These are phyloP conservation scores for Diaprepes abbreviatus DNA, from an alignment of 2,888 invertebrate species.

Conservation along the genomic window DNA sequence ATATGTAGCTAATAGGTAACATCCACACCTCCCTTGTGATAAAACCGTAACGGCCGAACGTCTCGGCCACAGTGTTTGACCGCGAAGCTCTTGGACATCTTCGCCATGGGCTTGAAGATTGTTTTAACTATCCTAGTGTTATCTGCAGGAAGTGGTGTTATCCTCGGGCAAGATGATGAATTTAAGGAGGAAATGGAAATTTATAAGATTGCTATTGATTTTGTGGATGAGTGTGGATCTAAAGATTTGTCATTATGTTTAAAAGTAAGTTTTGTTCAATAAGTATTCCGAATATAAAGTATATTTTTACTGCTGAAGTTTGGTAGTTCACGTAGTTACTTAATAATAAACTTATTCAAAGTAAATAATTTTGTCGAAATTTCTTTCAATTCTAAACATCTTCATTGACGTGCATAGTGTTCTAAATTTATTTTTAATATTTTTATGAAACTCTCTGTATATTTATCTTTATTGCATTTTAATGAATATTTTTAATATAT, in stretches of 20 bases:
- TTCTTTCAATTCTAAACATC: no score
- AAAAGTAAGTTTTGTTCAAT: constrained; percentile 72
- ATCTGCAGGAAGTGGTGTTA: constrained; percentile 7
- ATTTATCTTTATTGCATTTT: no score
- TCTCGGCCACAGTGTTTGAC: constrained; percentile 32
- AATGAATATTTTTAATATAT: no score
- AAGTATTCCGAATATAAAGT: no score
- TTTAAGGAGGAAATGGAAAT: constrained; percentile 71
- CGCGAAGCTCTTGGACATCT: constrained; percentile 37
- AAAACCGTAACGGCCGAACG: constrained; percentile 38
- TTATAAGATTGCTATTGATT: constrained; percentile 76
- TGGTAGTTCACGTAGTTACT: no score
- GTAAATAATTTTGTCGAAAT: no score
- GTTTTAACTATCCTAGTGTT: constrained; percentile 35
- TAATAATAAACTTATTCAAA: no score
- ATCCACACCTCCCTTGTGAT: constrained; percentile 36
- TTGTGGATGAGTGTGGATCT: constrained; percentile 79
- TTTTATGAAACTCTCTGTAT: no score
- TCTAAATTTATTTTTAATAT: no score
- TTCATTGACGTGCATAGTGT: no score
- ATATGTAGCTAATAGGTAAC: constrained; percentile 31
- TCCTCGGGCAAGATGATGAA: constrained; percentile 54
- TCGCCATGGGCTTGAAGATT: constrained; percentile 40
- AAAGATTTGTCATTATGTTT: constrained; percentile 79
- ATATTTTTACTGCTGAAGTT: no score